Base-by-base conservation (phyloP, 1,140 invertebrate genomes). In the Magallana ariakensis region DNA sequence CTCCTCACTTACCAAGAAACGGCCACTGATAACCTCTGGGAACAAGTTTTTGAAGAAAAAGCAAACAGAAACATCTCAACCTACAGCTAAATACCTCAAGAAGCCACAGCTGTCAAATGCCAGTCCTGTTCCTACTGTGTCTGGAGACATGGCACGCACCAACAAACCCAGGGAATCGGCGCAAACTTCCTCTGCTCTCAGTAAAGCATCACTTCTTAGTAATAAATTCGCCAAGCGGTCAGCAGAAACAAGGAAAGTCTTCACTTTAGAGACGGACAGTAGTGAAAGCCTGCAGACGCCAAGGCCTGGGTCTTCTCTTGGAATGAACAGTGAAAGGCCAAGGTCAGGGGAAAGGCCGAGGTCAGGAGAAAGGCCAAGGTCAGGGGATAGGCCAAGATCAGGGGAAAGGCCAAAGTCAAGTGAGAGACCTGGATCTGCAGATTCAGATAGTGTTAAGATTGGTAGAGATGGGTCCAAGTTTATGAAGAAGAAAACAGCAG, bases 21-120 rank as follows among this genome's bases (percentile, higher is more conserved):
- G 58, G 55, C 85, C 46, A 56, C 54, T 83, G 26, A 80, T 87
- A 85, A 82, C 87, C 22, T 84, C 89, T 26, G 89, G 89, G 8
- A 92, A 89, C 80, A 92, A 91, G 86, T 92, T 90, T 83, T 75
- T 92, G 33, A 92, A 92, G 81, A 92, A 92, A 80, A 90, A 91
- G 66, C 66, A 75, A 75, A 75, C 66, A 26, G 84, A 84, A 8
- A 83, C n/a, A 9, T 55, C 55, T 66, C 58, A 56, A 54, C 22
- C 82, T 15, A 80, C 55, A 10, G 85, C 84, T 4, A 86, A 87
- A 53, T 87, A 85, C 66, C 58, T 87, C 56, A 89, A 87, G 16
- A 87, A 87, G 56, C 85, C 84, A 3, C 83, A 85, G 53, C 46
- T 85, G 57, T 87, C 87, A 54, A 81, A 87, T 75, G 87, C 89